Evolutionary conservation across 2,888 invertebrate genomes (phyloP).

Genomic region (Atethmia centrago): DNA sequence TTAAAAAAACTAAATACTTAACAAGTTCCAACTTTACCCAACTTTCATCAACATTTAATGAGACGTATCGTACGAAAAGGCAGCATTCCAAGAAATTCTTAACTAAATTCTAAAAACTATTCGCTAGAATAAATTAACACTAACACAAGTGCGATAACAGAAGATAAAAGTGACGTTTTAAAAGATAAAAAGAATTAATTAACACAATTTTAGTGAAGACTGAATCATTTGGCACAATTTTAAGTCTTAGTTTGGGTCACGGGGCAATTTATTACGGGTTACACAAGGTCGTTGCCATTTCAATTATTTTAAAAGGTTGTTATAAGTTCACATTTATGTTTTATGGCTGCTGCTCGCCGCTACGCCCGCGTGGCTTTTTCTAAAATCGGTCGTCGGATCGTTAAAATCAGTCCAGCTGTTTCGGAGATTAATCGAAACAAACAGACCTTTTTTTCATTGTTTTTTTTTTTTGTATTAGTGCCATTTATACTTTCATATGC

Average conservation of each 20-base stretch:
- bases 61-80: constrained; percentile 31
- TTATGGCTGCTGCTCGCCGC: too few species aligned
- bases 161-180: constrained; percentile 42
- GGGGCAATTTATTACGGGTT: constrained; percentile 25
- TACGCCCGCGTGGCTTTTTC: too few species aligned
- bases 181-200: constrained; percentile 57
- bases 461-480: too few species aligned
- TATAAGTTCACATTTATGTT: neutral
- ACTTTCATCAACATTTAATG: constrained; percentile 30
- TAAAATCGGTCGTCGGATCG: too few species aligned
- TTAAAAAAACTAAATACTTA: constrained; percentile 33
- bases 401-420: too few species aligned
- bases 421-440: too few species aligned
- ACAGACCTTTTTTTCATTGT: too few species aligned
- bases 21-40: constrained; percentile 28
- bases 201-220: constrained; percentile 28
- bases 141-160: constrained; percentile 44
- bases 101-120: constrained; percentile 46
- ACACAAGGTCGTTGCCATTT: constrained; percentile 2
- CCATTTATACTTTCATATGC: too few species aligned
- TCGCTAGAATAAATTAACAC: constrained; percentile 53
- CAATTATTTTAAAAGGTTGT: constrained; percentile 11
- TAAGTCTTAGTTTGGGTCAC: constrained; percentile 12
- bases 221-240: constrained; percentile 56
- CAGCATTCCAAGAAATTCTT: constrained; percentile 36